Percentiles rank a stretch among this genome's conserved stretches.
These are phyloP conservation scores for Pseudomyrmex sp. DNA, from an alignment of 1,140 invertebrate species.

Conservation along the genomic window DNA sequence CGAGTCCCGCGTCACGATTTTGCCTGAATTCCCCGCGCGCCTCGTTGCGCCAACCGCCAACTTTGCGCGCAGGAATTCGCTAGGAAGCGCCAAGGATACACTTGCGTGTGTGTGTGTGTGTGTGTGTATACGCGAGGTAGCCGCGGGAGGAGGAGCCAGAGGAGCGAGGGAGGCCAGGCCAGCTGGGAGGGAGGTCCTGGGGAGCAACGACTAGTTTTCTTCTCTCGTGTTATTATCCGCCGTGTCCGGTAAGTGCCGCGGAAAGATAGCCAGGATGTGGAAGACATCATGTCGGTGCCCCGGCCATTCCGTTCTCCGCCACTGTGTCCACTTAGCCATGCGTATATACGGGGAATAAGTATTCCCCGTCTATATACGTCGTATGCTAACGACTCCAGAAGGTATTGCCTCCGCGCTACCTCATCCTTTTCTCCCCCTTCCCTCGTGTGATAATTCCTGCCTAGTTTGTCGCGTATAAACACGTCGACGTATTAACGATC, in stretches of 20 bases:
- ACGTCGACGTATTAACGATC: constrained; percentile 32
- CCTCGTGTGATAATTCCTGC: neutral
- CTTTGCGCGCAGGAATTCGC: constrained; percentile 63
- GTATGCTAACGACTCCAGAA: constrained; percentile 68
- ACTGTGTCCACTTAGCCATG: constrained; percentile 64
- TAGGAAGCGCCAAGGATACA: constrained; percentile 46
- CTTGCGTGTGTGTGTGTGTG: no score
- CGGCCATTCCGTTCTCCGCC: constrained; percentile 44
- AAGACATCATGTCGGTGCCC: constrained; percentile 66
- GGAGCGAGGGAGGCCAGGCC: constrained; percentile 31
- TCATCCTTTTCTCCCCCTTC: neutral
- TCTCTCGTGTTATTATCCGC: constrained; percentile 74
- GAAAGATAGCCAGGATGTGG: constrained; percentile 63
- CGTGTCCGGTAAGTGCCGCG: constrained; percentile 68
- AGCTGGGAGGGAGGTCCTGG: constrained; percentile 37
- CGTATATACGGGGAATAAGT: constrained; percentile 32
- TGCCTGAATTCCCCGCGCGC: constrained; percentile 68
- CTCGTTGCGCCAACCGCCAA: constrained; percentile 66
- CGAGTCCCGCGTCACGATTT: constrained; percentile 56
- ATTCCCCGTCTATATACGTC: constrained; percentile 12
- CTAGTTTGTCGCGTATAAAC: neutral
- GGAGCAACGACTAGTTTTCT: constrained; percentile 71
- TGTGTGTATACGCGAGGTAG: neutral
- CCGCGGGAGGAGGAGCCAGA: constrained; percentile 25
- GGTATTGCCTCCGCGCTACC: constrained; percentile 38